A percentile compares a stretch with the other conserved stretches of the same genome.
Evolutionary conservation across 2,113 vertebrate genomes (phyloP).

Genomic region (Trogon melanurus): DNA sequence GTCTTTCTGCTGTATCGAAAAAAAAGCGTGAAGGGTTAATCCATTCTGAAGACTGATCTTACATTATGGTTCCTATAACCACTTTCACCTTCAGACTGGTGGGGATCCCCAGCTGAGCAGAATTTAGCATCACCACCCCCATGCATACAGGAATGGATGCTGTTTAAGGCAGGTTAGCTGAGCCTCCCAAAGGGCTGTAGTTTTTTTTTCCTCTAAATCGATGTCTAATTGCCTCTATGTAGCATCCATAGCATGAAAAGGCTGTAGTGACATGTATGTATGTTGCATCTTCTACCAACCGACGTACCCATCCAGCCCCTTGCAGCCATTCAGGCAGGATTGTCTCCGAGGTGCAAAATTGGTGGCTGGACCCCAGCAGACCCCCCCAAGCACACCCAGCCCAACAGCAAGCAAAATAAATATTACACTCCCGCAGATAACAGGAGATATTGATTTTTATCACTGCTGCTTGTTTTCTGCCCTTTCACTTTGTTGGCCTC

Average conservation of each 20-base stretch:
- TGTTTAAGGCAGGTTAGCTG: background rate
- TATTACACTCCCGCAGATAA: background rate
- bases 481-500: constrained; percentile 39
- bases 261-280: background rate
- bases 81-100: background rate
- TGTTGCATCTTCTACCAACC: background rate
- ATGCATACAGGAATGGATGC: rapidly evolving
- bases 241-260: background rate
- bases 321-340: no score
- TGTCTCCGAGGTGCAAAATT: background rate
- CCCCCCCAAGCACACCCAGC: background rate
- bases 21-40: background rate
- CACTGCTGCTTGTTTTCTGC: background rate
- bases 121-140: background rate
- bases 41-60: background rate
- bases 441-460: background rate
- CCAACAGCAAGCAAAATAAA: background rate
- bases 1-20: background rate
- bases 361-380: background rate
- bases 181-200: background rate
- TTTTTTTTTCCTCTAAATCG: background rate
- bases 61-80: background rate
- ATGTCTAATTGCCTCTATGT: background rate
- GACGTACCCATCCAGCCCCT: no score
- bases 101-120: background rate